Evolutionary conservation across 2,113 vertebrate species (phyloP), one percentile per base, ranked within the genome.

Genomic region (Pangasianodon hypophthalmus): DNA sequence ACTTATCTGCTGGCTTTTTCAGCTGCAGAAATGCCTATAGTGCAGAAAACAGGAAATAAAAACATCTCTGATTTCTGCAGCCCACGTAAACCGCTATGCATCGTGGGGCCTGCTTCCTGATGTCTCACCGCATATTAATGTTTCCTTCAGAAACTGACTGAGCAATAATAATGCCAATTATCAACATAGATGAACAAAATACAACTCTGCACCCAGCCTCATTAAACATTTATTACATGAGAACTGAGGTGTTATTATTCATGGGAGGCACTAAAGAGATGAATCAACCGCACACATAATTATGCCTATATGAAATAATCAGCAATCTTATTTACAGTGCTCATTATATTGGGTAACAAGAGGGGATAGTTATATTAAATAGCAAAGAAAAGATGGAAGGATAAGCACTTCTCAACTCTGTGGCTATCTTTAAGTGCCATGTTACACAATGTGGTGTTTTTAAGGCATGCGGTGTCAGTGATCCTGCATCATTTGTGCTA

Each of bases 231-330:
- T 89, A 64, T 85, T 89, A 85, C 37, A 50, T 37, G 56, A 79
- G 71, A 10, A 48, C 21, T 52, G 46, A 52, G 56, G 46, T 50
- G 69, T 85, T 85, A 73, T 71, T 84, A 85, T 77, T 75, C 50
- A 58, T 54, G 58, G 46, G 84, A 62, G 56, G 48, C 58, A 32
- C 71, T 86, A 56, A 80, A 50, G 73, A 77, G 56, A 77, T 87
- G 2, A 91, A 52, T 26, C 41, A 16, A 58, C 14, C 44, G 44
- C 37, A 37, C 46, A 87, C n/a, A 48, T 89, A 84, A 87, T 87
- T 85, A 77, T n/a, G 71, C 58, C 60, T 79, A 64, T 64, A 79
- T 79, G 13, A 89, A 89, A 85, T 50, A 79, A 80, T 85, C 83
- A 85, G 83, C 44, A 52, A 48, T 26, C 24, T 50, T 64, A 80